These are phyloP conservation scores for Laticauda colubrina DNA, from an alignment of 2,113 vertebrate genomes.

Conservation along the genomic window DNA sequence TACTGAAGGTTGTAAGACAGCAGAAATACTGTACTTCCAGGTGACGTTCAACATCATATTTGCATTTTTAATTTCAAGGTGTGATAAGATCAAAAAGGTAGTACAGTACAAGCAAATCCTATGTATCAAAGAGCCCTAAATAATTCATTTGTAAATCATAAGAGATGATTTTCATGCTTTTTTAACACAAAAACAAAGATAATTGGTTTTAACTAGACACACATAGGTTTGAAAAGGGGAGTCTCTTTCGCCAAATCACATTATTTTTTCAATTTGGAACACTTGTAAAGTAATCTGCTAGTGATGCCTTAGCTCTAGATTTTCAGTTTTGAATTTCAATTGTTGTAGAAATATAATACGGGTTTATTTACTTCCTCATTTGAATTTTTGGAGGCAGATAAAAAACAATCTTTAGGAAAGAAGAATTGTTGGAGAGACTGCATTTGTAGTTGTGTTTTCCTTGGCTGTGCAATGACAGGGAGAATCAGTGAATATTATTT, in stretches of 20 bases:
- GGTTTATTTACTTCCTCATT: neutral
- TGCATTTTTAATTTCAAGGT: neutral
- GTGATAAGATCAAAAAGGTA: neutral
- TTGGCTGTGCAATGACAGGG: neutral
- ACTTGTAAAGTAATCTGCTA: neutral
- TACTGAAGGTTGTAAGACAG: neutral
- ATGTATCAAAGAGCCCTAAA: neutral
- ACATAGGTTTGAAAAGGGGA: neutral
- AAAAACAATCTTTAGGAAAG: conserved; percentile 2
- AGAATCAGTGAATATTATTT: neutral
- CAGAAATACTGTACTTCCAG: neutral
- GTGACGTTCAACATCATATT: neutral
- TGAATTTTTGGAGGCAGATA: conserved; percentile 10
- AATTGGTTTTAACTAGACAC: neutral
- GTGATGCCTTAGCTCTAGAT: neutral
- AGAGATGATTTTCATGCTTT: neutral
- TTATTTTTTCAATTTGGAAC: neutral
- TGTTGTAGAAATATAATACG: neutral
- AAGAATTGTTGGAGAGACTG: neutral
- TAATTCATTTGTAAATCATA: neutral
- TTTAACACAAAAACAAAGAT: neutral
- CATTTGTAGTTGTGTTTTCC: neutral
- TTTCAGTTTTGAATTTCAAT: neutral
- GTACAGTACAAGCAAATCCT: neutral
- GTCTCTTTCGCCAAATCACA: neutral